Evolutionary conservation across 2,888 invertebrate genomes (phyloP), one percentile per base, ranked within the genome.

Genomic region (Prostheceraeus crozeri): DNA sequence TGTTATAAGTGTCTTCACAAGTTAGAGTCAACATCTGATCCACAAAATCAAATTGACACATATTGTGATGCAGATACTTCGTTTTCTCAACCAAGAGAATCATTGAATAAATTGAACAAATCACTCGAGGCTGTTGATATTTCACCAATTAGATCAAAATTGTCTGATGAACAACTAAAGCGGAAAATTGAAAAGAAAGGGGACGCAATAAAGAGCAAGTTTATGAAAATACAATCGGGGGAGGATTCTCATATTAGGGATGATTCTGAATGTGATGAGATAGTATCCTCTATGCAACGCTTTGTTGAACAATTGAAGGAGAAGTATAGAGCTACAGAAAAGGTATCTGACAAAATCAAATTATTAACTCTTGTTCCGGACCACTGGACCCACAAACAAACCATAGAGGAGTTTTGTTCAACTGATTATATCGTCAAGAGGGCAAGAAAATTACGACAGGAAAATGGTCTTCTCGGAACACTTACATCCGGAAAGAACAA

Each of bases 141-240:
- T 4, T 40, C 40, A 40, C 40, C n/a, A 16, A 40, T 40, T 21
- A 40, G 19, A 40, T 40, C 19, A 21, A 40, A 40, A n/a, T 40
- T 40, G 19, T 40, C 40, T 16, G 40, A 40, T 40, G 19, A 40
- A 16, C 40, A 40, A 40, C 40, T 40, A 21, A 40, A 40, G 40
- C 14, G 8, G 19, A 8, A 8, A 8, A 8, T n/a, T 40, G n/a
- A 40, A 40, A 40, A 16, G 19, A 33, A 33, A n/a, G 33, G 33
- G 8, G 33, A 33, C n/a, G 33, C 33, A 8, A 33, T 33, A 10
- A 33, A 33, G 33, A n/a, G n/a, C 8, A 33, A 40, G 19, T 40
- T 40, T 40, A 4, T 40, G 14, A 40, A n/a, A 40, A 40, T 40
- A 40, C 6, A 21, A 21, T n/a, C 19, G 19, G 4, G 14, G 14